These are phyloP conservation scores for Lutra lutra DNA, from an alignment of 2,797 vertebrate species.

Conservation along the genomic window DNA sequence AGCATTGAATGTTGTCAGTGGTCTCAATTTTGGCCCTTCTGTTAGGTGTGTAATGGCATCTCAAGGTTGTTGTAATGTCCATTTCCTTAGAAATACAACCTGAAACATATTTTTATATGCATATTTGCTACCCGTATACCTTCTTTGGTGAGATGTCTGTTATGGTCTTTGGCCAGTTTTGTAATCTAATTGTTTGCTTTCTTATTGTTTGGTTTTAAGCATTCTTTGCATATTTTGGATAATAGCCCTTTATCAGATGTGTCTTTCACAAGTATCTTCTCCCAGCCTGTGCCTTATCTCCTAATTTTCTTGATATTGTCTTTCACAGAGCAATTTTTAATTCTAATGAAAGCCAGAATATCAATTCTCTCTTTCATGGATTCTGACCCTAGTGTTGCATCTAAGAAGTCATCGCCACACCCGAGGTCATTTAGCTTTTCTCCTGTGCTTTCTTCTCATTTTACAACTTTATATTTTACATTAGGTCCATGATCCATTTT, in stretches of 20 bases:
- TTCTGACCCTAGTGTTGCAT: too few relatives aligned
- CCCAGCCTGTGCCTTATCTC: not conserved
- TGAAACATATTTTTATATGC: not conserved
- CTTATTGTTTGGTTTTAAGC: not conserved
- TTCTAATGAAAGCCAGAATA: not conserved
- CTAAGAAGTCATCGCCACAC: not conserved
- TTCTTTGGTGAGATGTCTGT: not conserved
- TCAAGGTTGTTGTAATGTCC: not conserved
- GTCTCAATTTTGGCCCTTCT: not conserved
- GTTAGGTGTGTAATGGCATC: too few relatives aligned
- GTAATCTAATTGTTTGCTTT: not conserved
- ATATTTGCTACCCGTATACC: accelerated
- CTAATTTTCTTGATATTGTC: not conserved
- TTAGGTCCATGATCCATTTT: not conserved
- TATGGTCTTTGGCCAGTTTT: not conserved
- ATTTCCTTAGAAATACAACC: not conserved
- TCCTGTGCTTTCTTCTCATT: not conserved
- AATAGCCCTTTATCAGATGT: not conserved
- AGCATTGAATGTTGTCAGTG: accelerated
- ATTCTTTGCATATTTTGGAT: not conserved
- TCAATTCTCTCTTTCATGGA: not conserved
- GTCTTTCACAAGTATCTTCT: not conserved
- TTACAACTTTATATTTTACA: not conserved
- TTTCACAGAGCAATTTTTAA: not conserved
- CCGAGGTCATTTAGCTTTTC: not conserved